Evolutionary conservation across 2,797 vertebrate genomes (phyloP).

Genomic region (Enteromius argenteus): DNA sequence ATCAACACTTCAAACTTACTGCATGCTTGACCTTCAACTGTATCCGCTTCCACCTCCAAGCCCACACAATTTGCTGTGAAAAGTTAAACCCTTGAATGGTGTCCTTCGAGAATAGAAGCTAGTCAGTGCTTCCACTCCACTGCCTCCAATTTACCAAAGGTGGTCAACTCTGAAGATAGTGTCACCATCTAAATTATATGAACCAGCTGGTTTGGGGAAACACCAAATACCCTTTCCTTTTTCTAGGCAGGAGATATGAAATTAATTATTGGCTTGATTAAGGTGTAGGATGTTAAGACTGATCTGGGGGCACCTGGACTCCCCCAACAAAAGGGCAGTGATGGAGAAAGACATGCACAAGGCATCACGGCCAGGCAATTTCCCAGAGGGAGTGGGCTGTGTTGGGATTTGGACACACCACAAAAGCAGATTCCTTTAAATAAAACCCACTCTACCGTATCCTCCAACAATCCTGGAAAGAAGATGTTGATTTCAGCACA

Average conservation of each 20-base stretch:
- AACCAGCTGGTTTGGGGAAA: constrained; percentile 67
- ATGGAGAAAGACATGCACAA: constrained; percentile 58
- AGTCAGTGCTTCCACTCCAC: constrained; percentile 81
- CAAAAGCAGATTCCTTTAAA: constrained; percentile 52
- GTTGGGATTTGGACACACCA: constrained; percentile 36
- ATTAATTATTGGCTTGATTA: constrained; percentile 67
- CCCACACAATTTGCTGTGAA: constrained; percentile 45
- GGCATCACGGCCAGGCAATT: constrained; percentile 64
- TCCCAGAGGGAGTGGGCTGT: constrained; percentile 60
- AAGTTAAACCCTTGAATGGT: constrained; percentile 57
- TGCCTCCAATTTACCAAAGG: constrained; percentile 83
- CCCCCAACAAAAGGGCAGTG: constrained; percentile 65
- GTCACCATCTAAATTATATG: constrained; percentile 63
- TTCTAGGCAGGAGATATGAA: constrained; percentile 59
- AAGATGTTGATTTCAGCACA: constrained; percentile 25
- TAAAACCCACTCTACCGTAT: constrained; percentile 7
- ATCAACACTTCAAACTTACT: constrained; percentile 61
- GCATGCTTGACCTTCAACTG: constrained; percentile 44
- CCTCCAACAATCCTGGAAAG: not conserved
- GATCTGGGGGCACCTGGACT: constrained; percentile 62
- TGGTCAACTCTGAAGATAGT: constrained; percentile 82
- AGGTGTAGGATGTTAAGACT: constrained; percentile 63
- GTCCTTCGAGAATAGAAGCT: constrained; percentile 65
- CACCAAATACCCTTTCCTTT: constrained; percentile 48
- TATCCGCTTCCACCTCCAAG: constrained; percentile 49